These are phyloP conservation scores for Neodiprion lecontei DNA, from an alignment of 1,140 invertebrate species.

Conservation along the genomic window DNA sequence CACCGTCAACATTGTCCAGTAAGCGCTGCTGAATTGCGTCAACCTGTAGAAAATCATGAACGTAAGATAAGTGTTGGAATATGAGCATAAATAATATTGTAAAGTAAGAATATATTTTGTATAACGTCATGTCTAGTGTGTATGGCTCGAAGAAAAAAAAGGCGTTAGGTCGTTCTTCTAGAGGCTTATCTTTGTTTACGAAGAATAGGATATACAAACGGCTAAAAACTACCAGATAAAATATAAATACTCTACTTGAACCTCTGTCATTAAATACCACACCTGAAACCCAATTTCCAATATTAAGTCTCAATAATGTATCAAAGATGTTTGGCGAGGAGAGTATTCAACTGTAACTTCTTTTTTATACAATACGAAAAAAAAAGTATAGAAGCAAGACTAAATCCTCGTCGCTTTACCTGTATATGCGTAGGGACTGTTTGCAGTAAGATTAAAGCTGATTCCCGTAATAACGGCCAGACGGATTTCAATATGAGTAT, in stretches of 20 bases:
- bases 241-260: no score
- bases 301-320: not conserved
- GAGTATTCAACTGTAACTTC: constrained; percentile 8
- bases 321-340: not conserved
- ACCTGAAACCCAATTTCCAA: no score
- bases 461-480: constrained; percentile 87
- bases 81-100: not conserved
- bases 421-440: constrained; percentile 94
- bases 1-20: constrained; percentile 87
- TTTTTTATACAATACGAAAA: constrained; percentile 21
- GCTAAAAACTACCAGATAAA: no score
- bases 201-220: no score
- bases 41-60: constrained; percentile 62
- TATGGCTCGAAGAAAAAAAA: no score
- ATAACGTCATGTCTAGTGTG: no score
- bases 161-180: no score
- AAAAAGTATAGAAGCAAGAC: constrained; percentile 18
- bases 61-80: constrained; percentile 11
- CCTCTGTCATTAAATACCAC: no score
- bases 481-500: constrained; percentile 82
- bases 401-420: constrained; percentile 47
- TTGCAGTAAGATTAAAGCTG: constrained; percentile 87
- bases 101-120: no score
- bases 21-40: constrained; percentile 86
- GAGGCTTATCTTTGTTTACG: no score